Base-by-base conservation (phyloP, 2,888 invertebrate species). In the Oscheius sp. region DNA sequence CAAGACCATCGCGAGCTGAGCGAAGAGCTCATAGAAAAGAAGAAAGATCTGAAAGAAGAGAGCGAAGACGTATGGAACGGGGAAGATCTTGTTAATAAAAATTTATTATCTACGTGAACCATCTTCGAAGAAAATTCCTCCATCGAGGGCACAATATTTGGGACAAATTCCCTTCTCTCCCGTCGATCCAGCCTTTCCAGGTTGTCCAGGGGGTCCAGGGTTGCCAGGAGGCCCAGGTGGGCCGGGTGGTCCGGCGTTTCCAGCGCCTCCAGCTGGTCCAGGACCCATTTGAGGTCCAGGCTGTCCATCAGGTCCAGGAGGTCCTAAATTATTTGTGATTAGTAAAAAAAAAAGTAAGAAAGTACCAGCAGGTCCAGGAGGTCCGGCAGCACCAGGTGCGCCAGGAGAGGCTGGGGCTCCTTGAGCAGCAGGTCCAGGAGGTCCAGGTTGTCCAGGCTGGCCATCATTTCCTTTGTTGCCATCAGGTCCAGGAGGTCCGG, bases 141-240 rank as follows among this genome's bases (percentile, higher is more conserved):
- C 77, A 58, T 77, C 77, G 67, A 69, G 68, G 5, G 77, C 73
- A 58, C 77, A 77, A 68, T 77, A 77, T 39, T 72, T 72, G 53
- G 74, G 79, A 57, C 78, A 79, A 68, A 76, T 74, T 52, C 77
- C 77, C 39, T 73, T 69, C 67, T 77, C 79, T 68, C 79, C 79
- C 50, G 73, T 69, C 8, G 67, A 46, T 72, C 76, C 79, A 63
- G 75, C 76, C 63, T 72, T 66, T 70, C 79, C 79, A 17, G 70
- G 64, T 65, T 71, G 70, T 67, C 79, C 79, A 29, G 63, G 65
- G 23, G 69, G 64, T 69, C 79, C 79, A 57, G 75, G 74, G 42
- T 74, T 75, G 69, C 78, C 75, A 42, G 76, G 74, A 50, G 72
- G 67, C 64, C 76, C 76, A 58, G 76, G 76, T 33, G 53, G 65